Base-by-base conservation (phyloP, 2,113 vertebrate genomes). In the Gnathonemus longibarbis region DNA sequence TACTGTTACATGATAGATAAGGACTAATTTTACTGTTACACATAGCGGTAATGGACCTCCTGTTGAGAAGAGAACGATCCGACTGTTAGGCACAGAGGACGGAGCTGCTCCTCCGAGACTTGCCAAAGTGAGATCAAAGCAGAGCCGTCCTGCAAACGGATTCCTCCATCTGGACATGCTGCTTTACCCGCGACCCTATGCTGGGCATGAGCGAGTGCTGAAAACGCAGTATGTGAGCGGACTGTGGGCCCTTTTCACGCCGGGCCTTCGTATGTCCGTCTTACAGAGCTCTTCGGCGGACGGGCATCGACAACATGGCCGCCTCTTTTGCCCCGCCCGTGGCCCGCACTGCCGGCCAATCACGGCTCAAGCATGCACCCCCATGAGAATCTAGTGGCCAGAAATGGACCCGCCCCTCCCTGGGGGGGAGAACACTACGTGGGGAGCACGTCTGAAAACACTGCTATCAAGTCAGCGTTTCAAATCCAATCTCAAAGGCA, bases 11-110 rank as follows among this genome's bases (percentile, higher is more conserved):
- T 27, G 80, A 56, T 35, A 62, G 49, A 56, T 56, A 89, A 39
- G 50, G 35, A 58, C 80, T 48, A 46, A 89, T 89, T 89, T 89
- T 89, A 84, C 89, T 89, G 89, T 62, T 84, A 62, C 89, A 85
- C 53, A 48, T 39, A 84, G 53, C 50, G 58, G 80, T 58, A 89
- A 89, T 58, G 50, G 52, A 84, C 50, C 53, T 46, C 24, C 80
- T 66, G 35, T 19, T 66, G 35, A 46, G 17, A n/a, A 58, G 21
- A n/a, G 87, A 45, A 15, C 17, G 53, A 88, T 88, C 7, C 13
- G 85, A 52, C 85, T 49, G 42, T 85, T 87, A 88, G 87, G 58
- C 53, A 46, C 56, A 45, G 87, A 9, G 53, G 56, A 46, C 2
- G 39, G 19, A 66, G 35, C 56, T 48, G 31, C 42, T 66, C 53